phyloP scores from a whole-genome alignment of 2,797 vertebrate species.

The Synaphobranchus kaupii region DNA sequence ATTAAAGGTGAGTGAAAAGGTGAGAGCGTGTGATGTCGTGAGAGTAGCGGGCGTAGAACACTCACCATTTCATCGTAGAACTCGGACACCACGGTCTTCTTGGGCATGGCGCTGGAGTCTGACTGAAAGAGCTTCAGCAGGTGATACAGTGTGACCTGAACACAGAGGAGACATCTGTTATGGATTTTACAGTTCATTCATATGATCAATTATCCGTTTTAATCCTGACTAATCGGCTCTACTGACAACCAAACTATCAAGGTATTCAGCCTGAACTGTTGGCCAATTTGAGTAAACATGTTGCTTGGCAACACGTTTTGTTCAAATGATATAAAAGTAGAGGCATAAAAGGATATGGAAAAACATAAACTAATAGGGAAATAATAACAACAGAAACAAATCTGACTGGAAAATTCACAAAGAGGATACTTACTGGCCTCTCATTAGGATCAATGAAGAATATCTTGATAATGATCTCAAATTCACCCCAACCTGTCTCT shows the following conservation, averaged over 20 bases:
- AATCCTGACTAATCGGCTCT: not conserved
- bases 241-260: not conserved
- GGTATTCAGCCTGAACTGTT: not conserved
- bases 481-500: conserved; percentile 98
- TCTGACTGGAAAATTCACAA: not conserved
- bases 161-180: not conserved
- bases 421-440: conserved; percentile 82
- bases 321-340: not conserved
- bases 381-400: not conserved
- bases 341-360: not conserved
- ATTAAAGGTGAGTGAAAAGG: not conserved
- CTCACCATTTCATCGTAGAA: conserved; percentile 99
- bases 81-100: conserved; percentile 97
- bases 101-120: conserved; percentile 95
- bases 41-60: not conserved
- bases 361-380: not conserved
- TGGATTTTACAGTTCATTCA: not conserved
- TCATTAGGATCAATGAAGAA: conserved; percentile 99
- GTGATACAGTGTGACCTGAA: conserved; percentile 94
- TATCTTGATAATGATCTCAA: conserved; percentile 98
- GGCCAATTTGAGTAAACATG: not conserved
- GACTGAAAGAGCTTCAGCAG: conserved; percentile 96
- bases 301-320: not conserved
- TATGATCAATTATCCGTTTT: not conserved
- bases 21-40: not conserved